Evolutionary conservation across 2,888 invertebrate species (phyloP).

Genomic region (Chrysolina haemoptera): DNA sequence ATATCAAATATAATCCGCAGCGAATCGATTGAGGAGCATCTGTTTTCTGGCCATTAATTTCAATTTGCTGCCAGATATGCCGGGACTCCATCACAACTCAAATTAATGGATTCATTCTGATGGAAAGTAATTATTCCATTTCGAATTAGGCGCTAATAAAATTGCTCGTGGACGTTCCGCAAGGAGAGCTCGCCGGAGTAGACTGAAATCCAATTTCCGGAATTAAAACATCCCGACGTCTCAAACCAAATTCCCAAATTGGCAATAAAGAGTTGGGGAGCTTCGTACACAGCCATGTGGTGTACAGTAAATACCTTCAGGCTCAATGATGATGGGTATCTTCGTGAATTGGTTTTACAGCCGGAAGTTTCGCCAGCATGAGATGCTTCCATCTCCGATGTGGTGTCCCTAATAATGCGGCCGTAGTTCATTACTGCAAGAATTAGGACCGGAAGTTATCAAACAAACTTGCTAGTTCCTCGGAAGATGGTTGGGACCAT

Average conservation of each 20-base stretch:
- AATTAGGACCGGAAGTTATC: too few relatives aligned
- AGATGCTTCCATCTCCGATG: too few relatives aligned
- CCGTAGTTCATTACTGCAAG: too few relatives aligned
- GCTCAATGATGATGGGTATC: too few relatives aligned
- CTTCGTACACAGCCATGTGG: too few relatives aligned
- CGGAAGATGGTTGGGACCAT: too few relatives aligned
- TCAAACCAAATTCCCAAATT: slow-evolving; percentile 11
- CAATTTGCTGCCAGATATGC: slow-evolving; percentile 27
- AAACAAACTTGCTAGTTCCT: too few relatives aligned
- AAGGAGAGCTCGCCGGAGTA: slow-evolving; percentile 4
- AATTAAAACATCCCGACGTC: background rate
- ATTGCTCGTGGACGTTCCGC: slow-evolving; percentile 22
- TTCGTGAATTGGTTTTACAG: too few relatives aligned
- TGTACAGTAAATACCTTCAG: too few relatives aligned
- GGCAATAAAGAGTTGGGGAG: slow-evolving; percentile 7
- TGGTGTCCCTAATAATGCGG: too few relatives aligned
- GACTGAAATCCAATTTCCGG: slow-evolving; percentile 26
- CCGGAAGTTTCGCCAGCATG: too few relatives aligned
- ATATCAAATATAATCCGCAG: slow-evolving; percentile 16
- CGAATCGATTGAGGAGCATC: slow-evolving; percentile 30
- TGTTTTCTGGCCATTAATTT: slow-evolving; percentile 32
- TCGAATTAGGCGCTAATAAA: slow-evolving; percentile 23
- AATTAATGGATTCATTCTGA: slow-evolving; percentile 31
- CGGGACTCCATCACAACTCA: slow-evolving; percentile 27
- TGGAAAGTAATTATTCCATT: slow-evolving; percentile 33